These are phyloP conservation scores for Tautogolabrus adspersus DNA, from an alignment of 2,113 vertebrate genomes.

Conservation along the genomic window DNA sequence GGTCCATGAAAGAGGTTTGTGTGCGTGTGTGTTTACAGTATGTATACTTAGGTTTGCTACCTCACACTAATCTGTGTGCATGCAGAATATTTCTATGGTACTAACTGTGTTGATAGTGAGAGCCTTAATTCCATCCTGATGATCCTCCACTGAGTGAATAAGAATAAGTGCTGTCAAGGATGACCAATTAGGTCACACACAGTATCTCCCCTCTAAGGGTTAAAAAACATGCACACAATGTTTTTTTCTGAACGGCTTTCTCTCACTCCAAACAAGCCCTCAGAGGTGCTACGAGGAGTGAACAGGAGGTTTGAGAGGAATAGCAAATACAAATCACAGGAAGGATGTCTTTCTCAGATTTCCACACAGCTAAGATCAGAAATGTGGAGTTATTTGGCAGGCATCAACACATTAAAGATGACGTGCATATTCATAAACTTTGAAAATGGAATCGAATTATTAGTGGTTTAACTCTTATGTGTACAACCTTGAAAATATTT, in stretches of 20 bases:
- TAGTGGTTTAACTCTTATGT: too few relatives aligned
- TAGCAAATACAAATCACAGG: too few relatives aligned
- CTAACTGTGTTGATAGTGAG: constrained; percentile 9
- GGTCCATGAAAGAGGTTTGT: neutral
- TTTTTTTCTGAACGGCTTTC: neutral
- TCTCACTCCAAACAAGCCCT: neutral
- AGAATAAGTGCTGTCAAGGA: constrained; percentile 54
- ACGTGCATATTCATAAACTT: too few relatives aligned
- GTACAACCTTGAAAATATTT: too few relatives aligned
- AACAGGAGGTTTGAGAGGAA: neutral
- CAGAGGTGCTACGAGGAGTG: constrained; percentile 30
- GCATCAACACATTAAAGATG: too few relatives aligned
- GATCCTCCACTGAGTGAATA: constrained; percentile 24
- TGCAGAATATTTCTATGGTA: neutral
- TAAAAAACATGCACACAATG: constrained; percentile 15
- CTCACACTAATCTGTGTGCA: neutral
- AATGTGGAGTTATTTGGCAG: too few relatives aligned
- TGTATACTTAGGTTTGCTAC: neutral
- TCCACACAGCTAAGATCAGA: too few relatives aligned
- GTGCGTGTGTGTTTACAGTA: constrained; percentile 10
- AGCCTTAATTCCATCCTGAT: constrained; percentile 22
- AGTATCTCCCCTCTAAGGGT: constrained; percentile 16
- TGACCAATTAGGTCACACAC: constrained; percentile 56
- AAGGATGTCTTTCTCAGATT: constrained; percentile 3
- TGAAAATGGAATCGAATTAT: too few relatives aligned